Conservation (phyloP, 2,888 invertebrate genomes). For the Yponomeuta malinellus region DNA sequence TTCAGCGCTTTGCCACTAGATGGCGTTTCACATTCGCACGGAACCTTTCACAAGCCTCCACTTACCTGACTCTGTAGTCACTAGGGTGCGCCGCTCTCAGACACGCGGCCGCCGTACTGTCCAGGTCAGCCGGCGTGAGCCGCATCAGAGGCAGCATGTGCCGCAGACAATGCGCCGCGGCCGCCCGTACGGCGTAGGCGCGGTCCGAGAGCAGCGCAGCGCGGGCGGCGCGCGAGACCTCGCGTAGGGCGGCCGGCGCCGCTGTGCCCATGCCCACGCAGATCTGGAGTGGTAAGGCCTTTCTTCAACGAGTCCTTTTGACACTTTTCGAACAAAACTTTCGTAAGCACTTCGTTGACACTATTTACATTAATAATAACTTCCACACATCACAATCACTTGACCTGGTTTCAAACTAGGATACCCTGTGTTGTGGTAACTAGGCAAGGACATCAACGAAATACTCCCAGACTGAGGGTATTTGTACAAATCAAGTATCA, state of each 20-base stretch:
- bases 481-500: too few relatives aligned
- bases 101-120: constrained; percentile 93
- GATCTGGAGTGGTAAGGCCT: constrained; percentile 61
- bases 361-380: too few relatives aligned
- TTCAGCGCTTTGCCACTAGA: too few relatives aligned
- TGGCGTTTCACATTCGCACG: too few relatives aligned
- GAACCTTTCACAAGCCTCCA: too few relatives aligned
- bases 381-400: too few relatives aligned
- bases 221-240: constrained; percentile 93
- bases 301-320: background rate
- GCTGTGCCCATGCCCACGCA: constrained; percentile 97
- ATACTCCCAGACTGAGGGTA: too few relatives aligned
- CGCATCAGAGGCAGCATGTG: constrained; percentile 93
- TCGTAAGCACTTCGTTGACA: too few relatives aligned
- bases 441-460: too few relatives aligned
- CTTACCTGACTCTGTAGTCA: constrained; percentile 49
- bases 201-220: constrained; percentile 90
- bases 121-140: constrained; percentile 91
- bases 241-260: constrained; percentile 83
- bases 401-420: too few relatives aligned
- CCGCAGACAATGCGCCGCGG: constrained; percentile 92
- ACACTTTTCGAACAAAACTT: too few relatives aligned
- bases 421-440: too few relatives aligned
- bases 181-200: constrained; percentile 93
- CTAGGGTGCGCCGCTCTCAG: constrained; percentile 82